Evolutionary conservation across 2,113 vertebrate genomes (phyloP), one percentile per base, ranked within the genome.

Genomic region (Takifugu flavidus): DNA sequence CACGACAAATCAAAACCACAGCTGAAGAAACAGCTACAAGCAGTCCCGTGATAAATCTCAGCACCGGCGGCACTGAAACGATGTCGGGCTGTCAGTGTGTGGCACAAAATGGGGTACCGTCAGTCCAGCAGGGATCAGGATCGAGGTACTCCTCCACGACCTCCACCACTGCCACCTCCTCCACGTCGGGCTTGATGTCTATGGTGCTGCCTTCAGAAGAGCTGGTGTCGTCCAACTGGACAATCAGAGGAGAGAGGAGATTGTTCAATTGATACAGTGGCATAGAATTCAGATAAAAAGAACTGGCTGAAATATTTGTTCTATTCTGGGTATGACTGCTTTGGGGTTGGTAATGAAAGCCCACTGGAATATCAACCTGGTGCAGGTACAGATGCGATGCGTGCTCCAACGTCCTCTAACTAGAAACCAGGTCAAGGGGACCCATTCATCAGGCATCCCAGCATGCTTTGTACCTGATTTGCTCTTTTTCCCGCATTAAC

Each of bases 191-290:
- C 71, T 98, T 99, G 56, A 99, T 98, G 47, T 98, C 97, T 0
- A 98, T 98, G 59, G 96, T 98, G 77, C 97, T 99, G 34, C 96
- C 97, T 84, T 99, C 94, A 2, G 95, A 95, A 25, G 97, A 99
- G 86, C 96, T 98, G 56, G 91, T 98, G 25, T 98, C 95, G 51
- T 98, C 96, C 25, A 95, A 64, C 88, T 91, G 45, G 54, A 81
- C 58, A 70, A 53, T 60, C 44, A 62, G 34, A 59, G 57, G 46
- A 58, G 28, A 63, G 60, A 61, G 7, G 8, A 39, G 7, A 50
- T 66, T 65, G 66, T 75, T 49, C 71, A 53, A 60, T 39, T 39
- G 34, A 29, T 5, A 29, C 29, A 5, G 29, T 4, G 29, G 34
- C 11, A 2, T 1, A 39, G 7, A 39, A 8, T 31, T 31, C 7